Base-by-base conservation (phyloP, 2,797 vertebrate genomes). In the Vireo griseus region DNA sequence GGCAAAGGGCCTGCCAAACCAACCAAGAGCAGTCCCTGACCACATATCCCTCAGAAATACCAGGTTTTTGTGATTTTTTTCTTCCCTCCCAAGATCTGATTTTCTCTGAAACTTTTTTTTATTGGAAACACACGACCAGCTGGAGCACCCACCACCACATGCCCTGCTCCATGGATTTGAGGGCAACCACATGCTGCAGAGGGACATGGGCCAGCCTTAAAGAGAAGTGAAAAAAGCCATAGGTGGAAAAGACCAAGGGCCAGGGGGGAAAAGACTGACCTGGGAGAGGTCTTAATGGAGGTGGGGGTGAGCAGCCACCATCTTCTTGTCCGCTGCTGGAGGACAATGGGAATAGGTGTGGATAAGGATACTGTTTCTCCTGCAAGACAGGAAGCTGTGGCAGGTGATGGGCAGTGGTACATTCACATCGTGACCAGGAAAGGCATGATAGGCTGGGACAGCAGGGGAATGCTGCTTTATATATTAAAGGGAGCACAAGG, bases 321-420 rank as follows among this genome's bases (percentile, higher is more conserved):
- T 40, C 42, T 75, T 71, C 31, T 57, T 78, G 35, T 40, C 33
- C 11, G 2, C 63, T 54, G 66, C 42, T 58, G n/a, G 39, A 62
- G 26, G 16, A 66, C 51, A 54, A 74, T 71, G 33, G 35, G 37
- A 44, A 29, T 54, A 65, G n/a, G 42, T 40, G 29, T 0, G 1
- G 31, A 7, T 42, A 22, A 1, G 6, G 55, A 28, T 17, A 21
- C 26, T 39, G 45, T 18, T 57, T 72, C 35, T 71, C 45, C 62
- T 5, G 1, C 0, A 1, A 42, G 37, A 5, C 1, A 3, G 58
- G 65, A 63, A 48, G 29, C 20, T 5, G 0, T 5, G 3, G 25
- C 37, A 35, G 44, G 16, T 1, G 9, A 33, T 47, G 42, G 16
- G 14, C 48, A 16, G 10, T 42, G n/a, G 11, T n/a, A 15, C 1